Base-by-base conservation (phyloP, 2,888 invertebrate species). In the Drosophila sordidapex region DNA sequence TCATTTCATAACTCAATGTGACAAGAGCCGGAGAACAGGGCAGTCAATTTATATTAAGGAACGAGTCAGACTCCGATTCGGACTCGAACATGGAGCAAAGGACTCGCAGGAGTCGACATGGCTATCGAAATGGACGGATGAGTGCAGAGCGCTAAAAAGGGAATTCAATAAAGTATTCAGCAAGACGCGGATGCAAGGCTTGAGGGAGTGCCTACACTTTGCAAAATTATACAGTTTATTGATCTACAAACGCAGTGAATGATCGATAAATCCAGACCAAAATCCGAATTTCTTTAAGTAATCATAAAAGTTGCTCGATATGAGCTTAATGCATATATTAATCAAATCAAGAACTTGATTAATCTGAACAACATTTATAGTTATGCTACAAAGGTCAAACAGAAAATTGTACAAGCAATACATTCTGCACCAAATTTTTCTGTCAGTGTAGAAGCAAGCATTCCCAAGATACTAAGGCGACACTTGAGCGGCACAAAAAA, bases 1-100 rank as follows among this genome's bases (percentile, higher is more conserved):
- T 46, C 61, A 70, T 83, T 85, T 83, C 86, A 81, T 86, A 88
- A 83, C 81, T 74, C 83, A 86, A 77, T 70, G 70, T 79, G 83
- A 83, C 83, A 87, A 59, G 73, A 54, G 48, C 53, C 67, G 74
- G 61, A 67, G 59, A 76, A 67, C 62, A 49, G 63, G 54, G 66
- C 77, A 77, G 74, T 83, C 83, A 69, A 81, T 88, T 81, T 88
- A 71, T 83, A 78, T 88, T 86, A 81, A 71, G 67, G 68, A 13
- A n/a, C 27, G 27, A 38, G 25, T 46, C 21, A 4, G 46, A n/a
- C n/a, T 56, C 27, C n/a, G 38, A n/a, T 56, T 56, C 27, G 13
- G 36, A 38, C 21, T 7, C 27, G 63, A 66, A 29, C 70, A 71
- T 51, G 33, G 68, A 54, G 52, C 68, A 61, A 58, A 40, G 64